Percentiles rank a stretch among this genome's conserved stretches.
Conservation (phyloP, 2,113 vertebrate genomes). For the Pteropus alecto region DNA sequence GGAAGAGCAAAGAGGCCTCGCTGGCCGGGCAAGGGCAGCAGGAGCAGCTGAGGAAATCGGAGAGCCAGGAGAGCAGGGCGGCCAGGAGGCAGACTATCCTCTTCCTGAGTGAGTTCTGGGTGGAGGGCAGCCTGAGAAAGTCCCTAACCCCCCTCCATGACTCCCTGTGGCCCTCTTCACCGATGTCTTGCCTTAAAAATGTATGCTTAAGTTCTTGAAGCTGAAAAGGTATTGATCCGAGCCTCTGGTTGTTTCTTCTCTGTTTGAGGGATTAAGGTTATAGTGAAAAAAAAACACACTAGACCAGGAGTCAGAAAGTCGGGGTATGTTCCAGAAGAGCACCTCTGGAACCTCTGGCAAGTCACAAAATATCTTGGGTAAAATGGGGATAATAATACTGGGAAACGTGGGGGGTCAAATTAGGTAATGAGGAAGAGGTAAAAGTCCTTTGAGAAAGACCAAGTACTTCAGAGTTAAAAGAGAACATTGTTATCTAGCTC, state of each 20-base stretch:
- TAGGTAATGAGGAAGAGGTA: background rate
- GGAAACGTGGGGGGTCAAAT: background rate
- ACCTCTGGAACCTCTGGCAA: background rate
- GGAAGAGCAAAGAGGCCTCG: conserved; percentile 70
- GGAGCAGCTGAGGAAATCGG: conserved; percentile 77
- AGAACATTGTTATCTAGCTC: background rate
- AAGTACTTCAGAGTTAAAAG: background rate
- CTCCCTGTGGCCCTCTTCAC: background rate
- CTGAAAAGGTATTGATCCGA: background rate
- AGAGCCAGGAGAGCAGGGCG: conserved; percentile 81
- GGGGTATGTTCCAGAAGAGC: background rate
- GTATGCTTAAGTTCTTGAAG: background rate
- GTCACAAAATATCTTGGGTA: background rate
- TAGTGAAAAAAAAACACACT: background rate
- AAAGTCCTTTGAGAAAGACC: background rate
- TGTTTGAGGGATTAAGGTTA: background rate
- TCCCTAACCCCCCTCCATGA: fast-evolving
- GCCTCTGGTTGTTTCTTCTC: background rate
- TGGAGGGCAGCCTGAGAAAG: too few species aligned
- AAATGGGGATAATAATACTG: background rate
- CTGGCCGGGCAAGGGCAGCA: conserved; percentile 26
- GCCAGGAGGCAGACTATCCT: conserved; percentile 92
- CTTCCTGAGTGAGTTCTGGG: conserved; percentile 86
- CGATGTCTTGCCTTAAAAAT: background rate
- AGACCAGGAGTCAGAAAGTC: background rate